Evolutionary conservation across 2,888 invertebrate species (phyloP), one percentile per base, ranked within the genome.

Genomic region (Brachypterus glaber): DNA sequence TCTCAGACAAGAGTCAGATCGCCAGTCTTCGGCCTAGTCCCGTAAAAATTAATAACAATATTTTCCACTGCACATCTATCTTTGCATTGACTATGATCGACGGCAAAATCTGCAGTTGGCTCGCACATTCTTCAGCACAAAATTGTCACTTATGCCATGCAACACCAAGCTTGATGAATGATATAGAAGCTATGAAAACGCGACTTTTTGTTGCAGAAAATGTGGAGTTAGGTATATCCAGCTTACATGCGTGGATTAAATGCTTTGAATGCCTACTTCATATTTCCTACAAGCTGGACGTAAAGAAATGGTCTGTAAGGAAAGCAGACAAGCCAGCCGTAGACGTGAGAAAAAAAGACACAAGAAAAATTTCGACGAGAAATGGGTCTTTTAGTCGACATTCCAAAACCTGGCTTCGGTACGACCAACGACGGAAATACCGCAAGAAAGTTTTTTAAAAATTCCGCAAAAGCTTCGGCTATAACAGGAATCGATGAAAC

Each of bases 381-480:
- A 40, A 37, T 48, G 29, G 45, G 45, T 5, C 34, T 51, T 14
- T 35, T 47, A 5, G 43, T 48, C 3, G 52, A 51, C 18, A 33
- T 40, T 16, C 46, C 48, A 9, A 52, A 51, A 40, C 47, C 40
- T 3, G 47, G 47, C 5, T 44, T 35, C 32, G 48, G 49, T 2
- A 49, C 36, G 11, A 44, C 43, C 7, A 52, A 53, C 37, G 47
- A 50, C 16, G 45, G 51, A 3, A 51, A 52, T 25, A 48, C 47
- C 5, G 42, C 47, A 8, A 39, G 49, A 4, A 29, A 40, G 5
- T 52, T 52, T 35, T 50, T 50, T 35, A 30, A 33, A 15, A 39
- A 48, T 33, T 29, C 46, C 12, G 4, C 40, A 13, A 12, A 33
- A 24, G 40, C 33, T 9, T 17, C 40, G 9, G 27, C 33, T 2